Evolutionary conservation across 1,140 invertebrate genomes (phyloP), one percentile per base, ranked within the genome.

Genomic region (Littorina saxatilis): DNA sequence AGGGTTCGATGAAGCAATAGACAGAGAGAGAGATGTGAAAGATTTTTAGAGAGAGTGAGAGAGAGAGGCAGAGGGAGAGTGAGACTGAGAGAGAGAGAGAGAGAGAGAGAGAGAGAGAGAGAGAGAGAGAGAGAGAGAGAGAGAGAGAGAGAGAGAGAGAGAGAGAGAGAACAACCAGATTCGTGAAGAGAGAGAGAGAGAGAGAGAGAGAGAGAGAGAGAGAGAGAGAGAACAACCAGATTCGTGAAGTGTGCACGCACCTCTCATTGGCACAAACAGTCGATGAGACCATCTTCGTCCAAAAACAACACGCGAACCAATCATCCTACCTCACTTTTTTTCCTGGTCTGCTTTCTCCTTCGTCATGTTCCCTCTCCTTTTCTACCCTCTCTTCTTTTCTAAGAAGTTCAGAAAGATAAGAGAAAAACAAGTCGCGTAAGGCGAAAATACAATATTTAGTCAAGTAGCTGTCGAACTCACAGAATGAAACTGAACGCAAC

Each of bases 1-100:
- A n/a, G n/a, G n/a, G n/a, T n/a, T n/a, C n/a, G n/a, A n/a, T 0
- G 47, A 52, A 52, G 1, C 23, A 52, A 20, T 15, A 1, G 47
- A 52, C 47, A 52, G 47, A 52, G 47, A 52, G 23, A 52, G 23
- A 15, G 47, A 52, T 52, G 23, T 11, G 23, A 52, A 52, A 20
- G 1, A 15, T 11, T 52, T 15, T 52, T 1, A 52, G 47, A 52
- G 47, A 52, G 47, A 1, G 47, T 15, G 55, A 5, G 55, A 58
- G 1, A 58, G 55, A 58, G 55, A 58, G 55, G n/a, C 0, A 58
- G 55, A 58, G 1, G n/a, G 1, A 58, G 55, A 58, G 55, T 23
- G 55, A 58, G 55, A 58, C 17, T 23, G 55, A 58, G 55, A 58
- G 55, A 58, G 55, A 58, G 55, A 58, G 55, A 58, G 55, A 58